Percentiles rank a stretch among this genome's conserved stretches.
phyloP scores from a whole-genome alignment of 2,888 invertebrate species.

The Parapristionchus giblindavisi region DNA sequence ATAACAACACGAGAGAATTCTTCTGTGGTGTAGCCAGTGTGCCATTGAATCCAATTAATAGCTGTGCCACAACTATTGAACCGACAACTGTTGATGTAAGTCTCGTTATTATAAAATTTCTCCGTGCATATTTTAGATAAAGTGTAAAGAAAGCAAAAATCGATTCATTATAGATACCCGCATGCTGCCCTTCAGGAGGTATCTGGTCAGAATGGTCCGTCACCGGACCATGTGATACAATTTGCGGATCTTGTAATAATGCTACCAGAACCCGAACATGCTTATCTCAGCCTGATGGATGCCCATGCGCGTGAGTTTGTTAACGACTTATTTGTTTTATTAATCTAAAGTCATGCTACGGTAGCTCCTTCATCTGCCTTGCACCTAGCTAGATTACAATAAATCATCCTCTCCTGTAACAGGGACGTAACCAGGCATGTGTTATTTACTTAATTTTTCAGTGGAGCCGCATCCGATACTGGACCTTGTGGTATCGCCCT shows the following conservation, averaged over 20 bases:
- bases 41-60: background rate
- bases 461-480: slow-evolving; percentile 10
- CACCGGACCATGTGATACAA: slow-evolving; percentile 44
- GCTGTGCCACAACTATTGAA: background rate
- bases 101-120: background rate
- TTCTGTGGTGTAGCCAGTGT: slow-evolving; percentile 16
- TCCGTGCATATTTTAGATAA: background rate
- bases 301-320: slow-evolving; percentile 43
- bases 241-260: slow-evolving; percentile 49
- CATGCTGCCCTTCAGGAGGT: slow-evolving; percentile 51
- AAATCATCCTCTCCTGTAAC: too few relatives aligned
- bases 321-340: background rate
- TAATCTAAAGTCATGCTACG: background rate
- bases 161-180: background rate
- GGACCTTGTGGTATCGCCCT: slow-evolving; percentile 18
- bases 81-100: background rate
- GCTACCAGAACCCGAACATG: slow-evolving; percentile 40
- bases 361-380: too few relatives aligned
- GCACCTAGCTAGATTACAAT: too few relatives aligned
- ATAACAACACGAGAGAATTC: slow-evolving; percentile 1
- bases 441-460: background rate
- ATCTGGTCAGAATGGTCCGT: slow-evolving; percentile 53
- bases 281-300: slow-evolving; percentile 41
- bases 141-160: background rate
- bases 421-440: too few relatives aligned